phyloP scores from a whole-genome alignment of 2,797 vertebrate genomes.

The Remorina albescens region DNA sequence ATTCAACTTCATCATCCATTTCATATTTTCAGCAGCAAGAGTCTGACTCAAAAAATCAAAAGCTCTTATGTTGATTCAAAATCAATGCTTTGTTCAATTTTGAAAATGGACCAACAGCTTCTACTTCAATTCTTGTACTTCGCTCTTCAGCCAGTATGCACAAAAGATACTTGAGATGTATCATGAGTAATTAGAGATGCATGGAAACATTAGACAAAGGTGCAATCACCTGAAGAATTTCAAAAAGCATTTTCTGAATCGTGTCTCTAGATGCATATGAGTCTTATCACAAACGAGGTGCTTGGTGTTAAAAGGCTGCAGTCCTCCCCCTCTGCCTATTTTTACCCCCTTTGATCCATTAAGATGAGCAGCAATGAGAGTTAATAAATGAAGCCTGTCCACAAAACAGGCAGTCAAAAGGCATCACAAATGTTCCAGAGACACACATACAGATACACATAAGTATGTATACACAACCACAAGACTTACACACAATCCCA shows the following conservation, averaged over 20 bases:
- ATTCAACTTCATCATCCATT: no score
- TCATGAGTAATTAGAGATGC: neutral
- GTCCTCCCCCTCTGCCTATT: conserved; percentile 66
- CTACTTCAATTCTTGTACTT: no score
- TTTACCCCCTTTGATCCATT: conserved; percentile 82
- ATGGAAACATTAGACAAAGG: neutral
- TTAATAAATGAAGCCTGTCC: conserved; percentile 81
- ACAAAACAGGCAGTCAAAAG: conserved; percentile 74
- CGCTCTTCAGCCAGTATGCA: no score
- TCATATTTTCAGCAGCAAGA: no score
- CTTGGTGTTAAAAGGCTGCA: conserved; percentile 67
- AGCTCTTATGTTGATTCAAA: no score
- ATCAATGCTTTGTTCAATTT: no score
- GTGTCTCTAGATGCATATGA: neutral
- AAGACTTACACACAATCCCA: conserved; percentile 2
- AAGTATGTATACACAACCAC: neutral
- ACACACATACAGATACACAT: conserved; percentile 32
- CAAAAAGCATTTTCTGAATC: neutral
- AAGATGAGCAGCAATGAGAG: conserved; percentile 83
- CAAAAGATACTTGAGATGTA: neutral
- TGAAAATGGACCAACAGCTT: no score
- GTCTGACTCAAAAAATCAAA: no score
- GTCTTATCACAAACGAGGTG: neutral
- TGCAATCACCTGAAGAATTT: neutral
- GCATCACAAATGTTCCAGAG: conserved; percentile 72